A percentile compares a stretch with the other conserved stretches of the same genome.
Conservation (phyloP, 2,113 vertebrate species). For the Centrocercus urophasianus region DNA sequence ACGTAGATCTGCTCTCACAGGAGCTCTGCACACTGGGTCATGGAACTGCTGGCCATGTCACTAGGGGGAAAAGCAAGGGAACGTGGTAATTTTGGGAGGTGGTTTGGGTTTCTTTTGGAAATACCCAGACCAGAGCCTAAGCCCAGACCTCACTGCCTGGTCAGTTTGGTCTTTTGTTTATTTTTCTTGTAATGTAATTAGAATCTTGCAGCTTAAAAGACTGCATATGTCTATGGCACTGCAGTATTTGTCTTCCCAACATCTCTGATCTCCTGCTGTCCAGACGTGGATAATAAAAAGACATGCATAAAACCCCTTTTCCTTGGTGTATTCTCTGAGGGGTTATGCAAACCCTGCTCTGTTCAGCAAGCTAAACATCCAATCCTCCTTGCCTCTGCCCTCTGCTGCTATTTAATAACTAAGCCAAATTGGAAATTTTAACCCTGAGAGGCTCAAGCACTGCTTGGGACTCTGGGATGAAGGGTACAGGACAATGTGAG, state of each 20-base stretch:
- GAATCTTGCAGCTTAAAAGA: background rate
- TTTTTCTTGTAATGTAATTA: background rate
- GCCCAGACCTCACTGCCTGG: background rate
- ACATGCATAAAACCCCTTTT: background rate
- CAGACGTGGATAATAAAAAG: background rate
- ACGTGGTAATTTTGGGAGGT: background rate
- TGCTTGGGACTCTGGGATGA: background rate
- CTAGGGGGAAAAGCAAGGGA: background rate
- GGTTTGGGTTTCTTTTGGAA: conserved; percentile 15
- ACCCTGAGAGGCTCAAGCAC: background rate
- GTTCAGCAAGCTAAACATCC: background rate
- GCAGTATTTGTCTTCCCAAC: background rate
- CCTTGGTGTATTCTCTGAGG: background rate
- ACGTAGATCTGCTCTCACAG: background rate
- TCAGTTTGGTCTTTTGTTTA: background rate
- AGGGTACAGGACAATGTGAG: background rate
- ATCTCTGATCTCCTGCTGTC: background rate
- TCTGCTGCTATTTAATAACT: conserved; percentile 27
- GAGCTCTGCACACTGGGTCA: background rate
- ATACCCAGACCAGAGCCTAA: background rate
- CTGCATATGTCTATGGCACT: background rate
- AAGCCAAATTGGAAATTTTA: background rate
- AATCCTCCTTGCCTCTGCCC: background rate
- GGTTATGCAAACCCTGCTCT: background rate
- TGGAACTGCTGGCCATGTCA: background rate